phyloP scores from a whole-genome alignment of 2,797 vertebrate species.

The Characodon lateralis region DNA sequence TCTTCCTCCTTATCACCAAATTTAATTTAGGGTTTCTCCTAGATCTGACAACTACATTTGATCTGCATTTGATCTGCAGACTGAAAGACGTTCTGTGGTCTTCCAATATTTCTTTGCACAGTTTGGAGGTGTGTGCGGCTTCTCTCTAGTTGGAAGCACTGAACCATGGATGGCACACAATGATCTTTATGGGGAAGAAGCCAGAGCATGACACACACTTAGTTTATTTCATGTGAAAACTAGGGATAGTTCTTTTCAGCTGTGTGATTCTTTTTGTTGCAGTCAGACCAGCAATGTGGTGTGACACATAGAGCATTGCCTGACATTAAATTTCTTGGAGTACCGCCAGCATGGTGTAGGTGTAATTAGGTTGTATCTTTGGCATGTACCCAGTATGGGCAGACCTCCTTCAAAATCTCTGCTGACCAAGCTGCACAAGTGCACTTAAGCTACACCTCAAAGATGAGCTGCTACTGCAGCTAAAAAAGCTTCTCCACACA shows the following conservation, averaged over 20 bases:
- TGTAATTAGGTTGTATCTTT: not conserved
- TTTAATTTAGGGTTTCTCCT: not conserved
- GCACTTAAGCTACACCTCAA: not conserved
- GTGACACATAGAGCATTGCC: not conserved
- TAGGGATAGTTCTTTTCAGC: not conserved
- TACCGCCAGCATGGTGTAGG: not conserved
- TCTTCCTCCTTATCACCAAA: not conserved
- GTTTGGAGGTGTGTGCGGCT: not conserved
- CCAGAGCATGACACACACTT: not conserved
- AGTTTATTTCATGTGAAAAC: not conserved
- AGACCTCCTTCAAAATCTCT: not conserved
- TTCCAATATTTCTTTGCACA: not conserved
- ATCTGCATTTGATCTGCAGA: not conserved
- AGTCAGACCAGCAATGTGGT: not conserved
- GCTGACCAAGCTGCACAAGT: not conserved
- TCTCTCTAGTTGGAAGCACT: not conserved
- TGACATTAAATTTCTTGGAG: not conserved
- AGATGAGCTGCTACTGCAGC: not conserved
- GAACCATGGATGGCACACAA: not conserved
- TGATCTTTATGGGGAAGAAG: not conserved
- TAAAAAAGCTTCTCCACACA: not conserved
- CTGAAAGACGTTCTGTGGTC: not conserved
- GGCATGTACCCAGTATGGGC: not conserved
- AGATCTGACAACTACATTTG: not conserved
- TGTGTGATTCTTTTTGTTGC: not conserved